phyloP scores from a whole-genome alignment of 2,113 vertebrate species.

The Prionailurus bengalensis region DNA sequence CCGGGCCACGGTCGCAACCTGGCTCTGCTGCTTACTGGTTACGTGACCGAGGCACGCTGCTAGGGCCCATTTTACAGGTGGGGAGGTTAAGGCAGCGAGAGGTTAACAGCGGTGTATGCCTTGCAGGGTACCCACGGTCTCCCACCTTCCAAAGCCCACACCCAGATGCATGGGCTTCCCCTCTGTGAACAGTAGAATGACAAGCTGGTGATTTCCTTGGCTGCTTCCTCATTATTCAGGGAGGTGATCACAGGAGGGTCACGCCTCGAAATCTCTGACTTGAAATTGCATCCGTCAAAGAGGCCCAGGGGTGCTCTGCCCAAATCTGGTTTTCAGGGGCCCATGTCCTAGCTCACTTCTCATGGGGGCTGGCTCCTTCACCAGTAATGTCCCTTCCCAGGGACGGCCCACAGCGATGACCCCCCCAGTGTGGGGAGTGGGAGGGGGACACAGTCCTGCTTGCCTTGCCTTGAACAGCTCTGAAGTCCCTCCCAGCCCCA shows the following conservation, averaged over 20 bases:
- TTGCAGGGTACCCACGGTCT: accelerated
- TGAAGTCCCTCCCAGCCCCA: not conserved
- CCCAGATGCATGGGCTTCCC: accelerated
- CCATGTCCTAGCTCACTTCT: accelerated
- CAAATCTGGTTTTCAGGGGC: not conserved
- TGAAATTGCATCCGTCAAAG: accelerated
- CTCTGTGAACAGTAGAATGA: not conserved
- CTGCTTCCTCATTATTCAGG: no score
- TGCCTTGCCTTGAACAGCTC: not conserved
- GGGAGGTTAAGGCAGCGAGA: not conserved
- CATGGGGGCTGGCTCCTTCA: not conserved
- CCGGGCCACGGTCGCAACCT: not conserved
- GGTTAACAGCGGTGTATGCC: accelerated
- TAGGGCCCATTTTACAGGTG: no score
- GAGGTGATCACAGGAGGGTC: no score
- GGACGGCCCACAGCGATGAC: accelerated
- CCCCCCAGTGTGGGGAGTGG: accelerated
- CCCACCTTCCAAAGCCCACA: not conserved
- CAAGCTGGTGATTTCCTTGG: not conserved
- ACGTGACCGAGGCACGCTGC: accelerated
- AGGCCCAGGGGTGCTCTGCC: no score
- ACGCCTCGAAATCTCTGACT: not conserved
- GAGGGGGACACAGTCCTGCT: not conserved
- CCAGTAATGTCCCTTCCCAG: not conserved
- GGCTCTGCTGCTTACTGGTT: accelerated